These are phyloP conservation scores for Apus apus DNA, from an alignment of 2,113 vertebrate genomes.

Conservation along the genomic window DNA sequence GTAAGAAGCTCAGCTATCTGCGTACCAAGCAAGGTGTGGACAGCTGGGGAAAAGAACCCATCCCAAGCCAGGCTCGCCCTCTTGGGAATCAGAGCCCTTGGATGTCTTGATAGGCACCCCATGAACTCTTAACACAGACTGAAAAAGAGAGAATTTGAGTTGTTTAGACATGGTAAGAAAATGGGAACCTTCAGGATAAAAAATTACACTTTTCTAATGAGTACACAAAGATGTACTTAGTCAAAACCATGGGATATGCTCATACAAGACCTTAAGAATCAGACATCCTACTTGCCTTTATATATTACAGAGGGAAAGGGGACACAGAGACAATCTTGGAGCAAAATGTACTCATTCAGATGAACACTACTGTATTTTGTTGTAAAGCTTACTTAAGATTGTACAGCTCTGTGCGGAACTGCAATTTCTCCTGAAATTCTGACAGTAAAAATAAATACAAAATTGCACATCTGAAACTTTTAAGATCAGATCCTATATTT, in stretches of 20 bases:
- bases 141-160: background rate
- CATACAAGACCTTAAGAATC: background rate
- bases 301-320: background rate
- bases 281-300: background rate
- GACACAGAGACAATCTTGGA: background rate
- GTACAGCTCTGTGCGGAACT: background rate
- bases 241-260: background rate
- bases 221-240: background rate
- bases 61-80: background rate
- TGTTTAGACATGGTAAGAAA: background rate
- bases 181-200: background rate
- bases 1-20: background rate
- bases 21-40: fast-evolving
- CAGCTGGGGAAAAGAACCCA: background rate
- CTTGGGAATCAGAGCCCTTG: background rate
- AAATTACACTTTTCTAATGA: background rate
- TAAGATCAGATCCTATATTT: background rate
- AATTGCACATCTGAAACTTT: background rate
- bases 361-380: background rate
- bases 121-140: background rate
- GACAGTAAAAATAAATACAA: background rate
- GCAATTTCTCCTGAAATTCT: background rate
- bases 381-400: background rate
- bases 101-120: background rate
- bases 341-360: background rate